phyloP scores from a whole-genome alignment of 2,797 vertebrate genomes.

The Enteromius trimaculatus region DNA sequence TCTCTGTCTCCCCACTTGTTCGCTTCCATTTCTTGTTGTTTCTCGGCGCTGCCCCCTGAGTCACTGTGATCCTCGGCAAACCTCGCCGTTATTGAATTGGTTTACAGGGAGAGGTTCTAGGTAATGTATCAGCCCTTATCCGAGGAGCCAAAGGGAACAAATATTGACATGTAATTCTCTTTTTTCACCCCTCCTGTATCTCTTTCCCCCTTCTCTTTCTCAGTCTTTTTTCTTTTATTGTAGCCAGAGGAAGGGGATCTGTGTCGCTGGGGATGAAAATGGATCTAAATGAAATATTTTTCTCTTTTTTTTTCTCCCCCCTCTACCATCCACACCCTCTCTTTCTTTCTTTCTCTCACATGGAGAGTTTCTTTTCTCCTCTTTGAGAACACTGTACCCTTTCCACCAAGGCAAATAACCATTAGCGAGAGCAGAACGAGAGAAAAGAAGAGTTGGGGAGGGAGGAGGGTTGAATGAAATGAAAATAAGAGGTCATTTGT shows the following conservation, averaged over 20 bases:
- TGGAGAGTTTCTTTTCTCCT: constrained; percentile 65
- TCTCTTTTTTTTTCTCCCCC: constrained; percentile 26
- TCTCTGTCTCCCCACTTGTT: constrained; percentile 60
- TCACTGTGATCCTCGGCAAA: constrained; percentile 72
- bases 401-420: constrained; percentile 84
- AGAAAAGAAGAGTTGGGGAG: constrained; percentile 57
- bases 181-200: constrained; percentile 52
- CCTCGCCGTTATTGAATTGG: constrained; percentile 75
- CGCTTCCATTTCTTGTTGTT: constrained; percentile 63
- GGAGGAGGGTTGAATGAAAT: constrained; percentile 66
- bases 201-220: constrained; percentile 30
- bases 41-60: constrained; percentile 69
- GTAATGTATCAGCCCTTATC: constrained; percentile 82
- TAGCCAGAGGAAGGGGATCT: constrained; percentile 71
- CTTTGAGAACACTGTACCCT: constrained; percentile 83
- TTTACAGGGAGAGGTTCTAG: constrained; percentile 68
- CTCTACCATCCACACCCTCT: constrained; percentile 39
- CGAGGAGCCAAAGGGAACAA: constrained; percentile 76
- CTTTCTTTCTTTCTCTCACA: constrained; percentile 48
- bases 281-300: constrained; percentile 79
- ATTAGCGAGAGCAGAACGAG: constrained; percentile 72
- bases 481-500: constrained; percentile 83
- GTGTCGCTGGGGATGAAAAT: constrained; percentile 77
- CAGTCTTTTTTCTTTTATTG: constrained; percentile 68
- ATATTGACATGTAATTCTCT: constrained; percentile 83